Base-by-base conservation (phyloP, 2,113 vertebrate species). In the Cynocephalus volans region DNA sequence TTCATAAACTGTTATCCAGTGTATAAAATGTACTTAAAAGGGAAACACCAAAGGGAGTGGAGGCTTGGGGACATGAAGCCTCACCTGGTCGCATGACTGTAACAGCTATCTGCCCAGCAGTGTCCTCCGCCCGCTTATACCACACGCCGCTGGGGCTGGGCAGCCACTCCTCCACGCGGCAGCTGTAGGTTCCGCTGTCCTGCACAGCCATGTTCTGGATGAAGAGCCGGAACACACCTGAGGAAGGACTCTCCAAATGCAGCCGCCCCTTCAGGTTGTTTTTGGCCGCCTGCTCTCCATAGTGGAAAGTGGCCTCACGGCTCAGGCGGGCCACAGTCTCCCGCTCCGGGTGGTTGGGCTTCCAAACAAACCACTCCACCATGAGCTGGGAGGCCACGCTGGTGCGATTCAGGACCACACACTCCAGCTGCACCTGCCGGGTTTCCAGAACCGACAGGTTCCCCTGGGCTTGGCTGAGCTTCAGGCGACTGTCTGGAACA, bases 391-490 rank as follows among this genome's bases (percentile, higher is more conserved):
- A 99, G 0, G 99, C 98, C 1, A 93, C 75, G 87, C 99, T 99
- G 90, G 99, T 99, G 83, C 99, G 99, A 88, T 99, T 99, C 77
- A 98, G 96, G 95, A 99, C 98, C 86, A 98, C 98, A 70, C 99
- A 99, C 97, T 99, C 99, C 98, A 99, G 98, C 48, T 98, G 99
- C 90, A 99, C 99, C 86, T 99, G 99, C 93, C 98, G 99, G n/a
- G 99, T 99, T 98, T 99, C 99, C 93, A 99, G 98, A 67, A 99
- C 98, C 0, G 98, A 99, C 95, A 99, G 98, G 88, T 99, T 99
- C 83, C 98, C 99, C 97, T 99, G 99, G 93, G 98, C 98, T 98
- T 99, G 99, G 97, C 98, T 99, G 96, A 99, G 99, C 41, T 98
- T 99, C 88, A 99, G 98, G 96, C 99, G 99, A 97, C 99, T 99